Evolutionary conservation across 1,140 invertebrate genomes (phyloP).

Genomic region (Paralvinella palmiformis): DNA sequence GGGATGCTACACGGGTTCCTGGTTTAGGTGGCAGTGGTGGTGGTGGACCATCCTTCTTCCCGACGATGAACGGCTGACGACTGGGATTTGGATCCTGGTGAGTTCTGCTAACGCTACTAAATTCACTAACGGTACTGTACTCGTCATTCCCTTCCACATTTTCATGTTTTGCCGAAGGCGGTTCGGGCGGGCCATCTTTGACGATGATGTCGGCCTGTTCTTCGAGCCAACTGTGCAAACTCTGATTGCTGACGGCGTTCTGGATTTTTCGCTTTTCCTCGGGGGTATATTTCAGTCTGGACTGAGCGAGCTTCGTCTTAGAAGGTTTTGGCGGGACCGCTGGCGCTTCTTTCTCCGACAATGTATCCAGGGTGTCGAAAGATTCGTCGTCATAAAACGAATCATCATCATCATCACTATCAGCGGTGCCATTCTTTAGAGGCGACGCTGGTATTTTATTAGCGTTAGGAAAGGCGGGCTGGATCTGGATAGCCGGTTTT

Average conservation of each 20-base stretch:
- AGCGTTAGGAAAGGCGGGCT: too few species aligned
- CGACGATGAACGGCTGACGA: too few species aligned
- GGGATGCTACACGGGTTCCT: not conserved
- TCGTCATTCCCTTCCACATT: too few species aligned
- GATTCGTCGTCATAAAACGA: constrained; percentile 13
- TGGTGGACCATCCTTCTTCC: too few species aligned
- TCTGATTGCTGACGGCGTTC: not conserved
- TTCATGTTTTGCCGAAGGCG: too few species aligned
- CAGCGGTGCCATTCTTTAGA: not conserved
- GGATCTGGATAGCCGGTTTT: too few species aligned
- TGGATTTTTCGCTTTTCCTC: not conserved
- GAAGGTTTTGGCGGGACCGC: not conserved
- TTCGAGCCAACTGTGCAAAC: constrained; percentile 5
- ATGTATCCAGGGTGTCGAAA: constrained; percentile 8
- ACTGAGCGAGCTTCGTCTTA: not conserved
- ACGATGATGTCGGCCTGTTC: constrained; percentile 1
- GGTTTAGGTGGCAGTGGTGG: too few species aligned
- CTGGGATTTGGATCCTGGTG: too few species aligned
- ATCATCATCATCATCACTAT: not conserved
- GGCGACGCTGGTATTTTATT: too few species aligned
- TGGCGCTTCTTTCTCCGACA: not conserved
- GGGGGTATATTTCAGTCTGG: not conserved
- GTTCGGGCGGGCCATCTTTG: not conserved
- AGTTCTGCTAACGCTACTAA: too few species aligned
- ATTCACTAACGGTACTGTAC: too few species aligned